Conservation (phyloP, 2,888 invertebrate genomes). For the Cacoxenus indagator region DNA sequence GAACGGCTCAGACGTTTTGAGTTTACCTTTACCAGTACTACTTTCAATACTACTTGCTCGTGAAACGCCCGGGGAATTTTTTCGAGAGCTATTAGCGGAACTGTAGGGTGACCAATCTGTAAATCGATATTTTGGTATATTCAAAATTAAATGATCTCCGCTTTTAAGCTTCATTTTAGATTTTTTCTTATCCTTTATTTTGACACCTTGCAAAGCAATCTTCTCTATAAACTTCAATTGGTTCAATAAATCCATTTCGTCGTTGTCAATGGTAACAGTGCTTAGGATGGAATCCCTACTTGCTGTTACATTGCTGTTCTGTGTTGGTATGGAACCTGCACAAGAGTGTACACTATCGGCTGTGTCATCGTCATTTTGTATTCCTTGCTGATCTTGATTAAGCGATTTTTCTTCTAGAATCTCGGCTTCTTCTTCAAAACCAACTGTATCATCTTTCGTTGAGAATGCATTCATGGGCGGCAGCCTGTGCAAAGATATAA, state of each 20-base stretch:
- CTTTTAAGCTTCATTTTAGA: conserved; percentile 70
- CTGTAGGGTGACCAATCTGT: conserved; percentile 70
- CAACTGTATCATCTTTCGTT: conserved; percentile 90
- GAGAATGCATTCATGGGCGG: conserved; percentile 90
- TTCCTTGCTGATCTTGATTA: conserved; percentile 63
- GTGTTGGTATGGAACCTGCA: conserved; percentile 70
- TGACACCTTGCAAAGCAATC: conserved; percentile 70
- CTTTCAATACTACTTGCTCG: conserved; percentile 70
- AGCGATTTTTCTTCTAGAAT: conserved; percentile 76
- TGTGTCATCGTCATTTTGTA: conserved; percentile 73
- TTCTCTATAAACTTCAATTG: conserved; percentile 72
- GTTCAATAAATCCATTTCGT: conserved; percentile 74
- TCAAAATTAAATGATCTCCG: conserved; percentile 69
- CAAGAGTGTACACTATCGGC: conserved; percentile 71
- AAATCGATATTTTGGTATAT: conserved; percentile 70
- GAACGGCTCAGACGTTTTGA: conserved; percentile 58
- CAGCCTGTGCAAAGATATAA: conserved; percentile 83
- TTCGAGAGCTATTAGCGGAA: conserved; percentile 70
- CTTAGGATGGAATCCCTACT: conserved; percentile 68
- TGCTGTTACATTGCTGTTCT: conserved; percentile 57
- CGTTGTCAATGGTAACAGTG: conserved; percentile 74
- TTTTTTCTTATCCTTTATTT: conserved; percentile 70
- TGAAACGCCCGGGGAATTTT: conserved; percentile 70
- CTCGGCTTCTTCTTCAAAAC: conserved; percentile 78
- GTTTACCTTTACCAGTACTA: conserved; percentile 66